Evolutionary conservation across 2,113 vertebrate genomes (phyloP).

Genomic region (Isurus oxyrinchus): DNA sequence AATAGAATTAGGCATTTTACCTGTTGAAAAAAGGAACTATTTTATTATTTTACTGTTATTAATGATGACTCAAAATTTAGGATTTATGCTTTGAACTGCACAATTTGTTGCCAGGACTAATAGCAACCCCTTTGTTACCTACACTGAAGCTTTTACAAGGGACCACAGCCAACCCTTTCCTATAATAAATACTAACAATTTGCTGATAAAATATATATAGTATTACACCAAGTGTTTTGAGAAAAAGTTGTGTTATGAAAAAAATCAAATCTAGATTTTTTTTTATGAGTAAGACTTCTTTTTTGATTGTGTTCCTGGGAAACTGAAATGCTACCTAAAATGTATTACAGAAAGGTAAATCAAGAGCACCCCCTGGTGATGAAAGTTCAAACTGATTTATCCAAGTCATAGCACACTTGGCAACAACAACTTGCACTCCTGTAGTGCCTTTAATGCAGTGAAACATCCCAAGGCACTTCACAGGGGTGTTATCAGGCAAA

Average conservation of each 20-base stretch:
- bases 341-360: neutral
- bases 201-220: neutral
- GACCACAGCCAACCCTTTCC: neutral
- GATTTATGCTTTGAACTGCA: neutral
- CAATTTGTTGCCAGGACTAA: neutral
- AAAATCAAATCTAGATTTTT: neutral
- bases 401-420: neutral
- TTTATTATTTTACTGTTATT: neutral
- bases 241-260: neutral
- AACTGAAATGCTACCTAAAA: neutral
- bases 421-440: neutral
- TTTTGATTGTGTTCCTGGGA: neutral
- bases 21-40: neutral
- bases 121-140: neutral
- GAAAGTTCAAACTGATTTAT: slow-evolving; percentile 20
- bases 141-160: neutral
- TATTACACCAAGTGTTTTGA: neutral
- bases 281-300: neutral
- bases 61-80: slow-evolving; percentile 3
- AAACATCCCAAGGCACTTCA: neutral
- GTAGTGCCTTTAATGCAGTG: neutral
- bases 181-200: neutral
- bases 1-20: neutral
- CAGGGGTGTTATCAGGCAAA: neutral
- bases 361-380: slow-evolving; percentile 8